Conservation (phyloP, 2,888 invertebrate genomes). For the Caenorhabditis japonica region DNA sequence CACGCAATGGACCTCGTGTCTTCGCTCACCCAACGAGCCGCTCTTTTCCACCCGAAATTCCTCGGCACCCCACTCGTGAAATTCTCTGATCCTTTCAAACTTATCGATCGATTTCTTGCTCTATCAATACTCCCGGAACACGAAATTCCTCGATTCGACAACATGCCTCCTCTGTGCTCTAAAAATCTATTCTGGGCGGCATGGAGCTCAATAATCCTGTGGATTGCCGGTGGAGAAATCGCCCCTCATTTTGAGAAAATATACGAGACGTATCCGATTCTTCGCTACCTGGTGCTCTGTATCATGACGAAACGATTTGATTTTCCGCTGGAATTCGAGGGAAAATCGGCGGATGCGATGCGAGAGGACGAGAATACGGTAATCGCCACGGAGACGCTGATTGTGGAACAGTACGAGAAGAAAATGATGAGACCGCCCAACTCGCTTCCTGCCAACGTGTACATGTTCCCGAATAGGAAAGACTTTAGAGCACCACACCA, state of each 20-base stretch:
- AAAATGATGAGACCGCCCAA: slow-evolving; percentile 8
- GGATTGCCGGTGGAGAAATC: slow-evolving; percentile 36
- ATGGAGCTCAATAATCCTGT: slow-evolving; percentile 38
- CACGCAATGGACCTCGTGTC: slow-evolving; percentile 18
- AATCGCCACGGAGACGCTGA: not conserved
- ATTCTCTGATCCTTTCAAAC: slow-evolving; percentile 14
- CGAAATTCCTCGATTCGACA: slow-evolving; percentile 2
- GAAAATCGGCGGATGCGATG: slow-evolving; percentile 11
- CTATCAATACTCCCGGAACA: slow-evolving; percentile 11
- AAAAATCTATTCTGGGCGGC: slow-evolving; percentile 21
- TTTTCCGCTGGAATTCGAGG: slow-evolving; percentile 43
- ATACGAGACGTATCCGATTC: slow-evolving; percentile 24
- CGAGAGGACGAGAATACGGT: slow-evolving; percentile 6
- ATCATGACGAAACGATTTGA: slow-evolving; percentile 31
- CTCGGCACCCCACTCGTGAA: slow-evolving; percentile 6
- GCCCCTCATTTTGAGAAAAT: slow-evolving; percentile 13
- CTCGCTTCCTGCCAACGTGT: not conserved
- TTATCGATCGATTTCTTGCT: slow-evolving; percentile 32
- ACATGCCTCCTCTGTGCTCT: slow-evolving; percentile 5
- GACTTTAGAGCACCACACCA: slow-evolving; percentile 11
- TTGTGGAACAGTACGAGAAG: slow-evolving; percentile 23
- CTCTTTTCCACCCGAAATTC: slow-evolving; percentile 10
- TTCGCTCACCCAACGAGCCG: slow-evolving; percentile 31
- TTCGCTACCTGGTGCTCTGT: slow-evolving; percentile 26
- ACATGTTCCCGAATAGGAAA: slow-evolving; percentile 7